Conservation (phyloP, 2,888 invertebrate species). For the Sinopyrophorus schimmeli region DNA sequence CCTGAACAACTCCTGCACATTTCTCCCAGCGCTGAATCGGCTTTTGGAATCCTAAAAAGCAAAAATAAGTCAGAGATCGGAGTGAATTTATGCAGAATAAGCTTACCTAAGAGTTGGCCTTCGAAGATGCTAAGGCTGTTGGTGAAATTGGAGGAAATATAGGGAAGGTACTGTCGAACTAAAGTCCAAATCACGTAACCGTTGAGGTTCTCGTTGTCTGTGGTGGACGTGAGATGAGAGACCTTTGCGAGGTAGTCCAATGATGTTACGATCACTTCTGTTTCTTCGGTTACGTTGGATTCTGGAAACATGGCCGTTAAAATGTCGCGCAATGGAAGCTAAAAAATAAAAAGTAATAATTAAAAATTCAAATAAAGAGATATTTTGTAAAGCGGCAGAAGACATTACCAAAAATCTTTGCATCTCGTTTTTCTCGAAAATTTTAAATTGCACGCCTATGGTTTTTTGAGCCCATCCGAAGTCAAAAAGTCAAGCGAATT, state of each 20-base stretch:
- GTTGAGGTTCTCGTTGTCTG: conserved; percentile 59
- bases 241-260: conserved; percentile 59
- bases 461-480: too few relatives aligned
- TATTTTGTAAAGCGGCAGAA: too few relatives aligned
- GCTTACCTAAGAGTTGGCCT: conserved; percentile 47
- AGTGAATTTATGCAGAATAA: neutral
- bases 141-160: conserved; percentile 56
- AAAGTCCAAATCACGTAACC: conserved; percentile 65
- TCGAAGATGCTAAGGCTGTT: conserved; percentile 44
- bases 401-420: too few relatives aligned
- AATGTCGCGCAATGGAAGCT: conserved; percentile 56
- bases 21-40: conserved; percentile 57
- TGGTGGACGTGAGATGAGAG: conserved; percentile 57
- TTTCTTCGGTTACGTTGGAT: conserved; percentile 56
- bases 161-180: conserved; percentile 59
- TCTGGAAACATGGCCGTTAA: conserved; percentile 57
- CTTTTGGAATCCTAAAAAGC: conserved; percentile 41
- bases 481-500: too few relatives aligned
- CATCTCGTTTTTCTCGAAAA: too few relatives aligned
- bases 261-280: conserved; percentile 59
- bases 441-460: too few relatives aligned
- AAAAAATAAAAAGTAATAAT: conserved; percentile 32
- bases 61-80: neutral
- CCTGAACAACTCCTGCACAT: conserved; percentile 56
- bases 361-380: conserved; percentile 12